Base-by-base conservation (phyloP, 2,797 vertebrate species). In the Clarias fuscus region DNA sequence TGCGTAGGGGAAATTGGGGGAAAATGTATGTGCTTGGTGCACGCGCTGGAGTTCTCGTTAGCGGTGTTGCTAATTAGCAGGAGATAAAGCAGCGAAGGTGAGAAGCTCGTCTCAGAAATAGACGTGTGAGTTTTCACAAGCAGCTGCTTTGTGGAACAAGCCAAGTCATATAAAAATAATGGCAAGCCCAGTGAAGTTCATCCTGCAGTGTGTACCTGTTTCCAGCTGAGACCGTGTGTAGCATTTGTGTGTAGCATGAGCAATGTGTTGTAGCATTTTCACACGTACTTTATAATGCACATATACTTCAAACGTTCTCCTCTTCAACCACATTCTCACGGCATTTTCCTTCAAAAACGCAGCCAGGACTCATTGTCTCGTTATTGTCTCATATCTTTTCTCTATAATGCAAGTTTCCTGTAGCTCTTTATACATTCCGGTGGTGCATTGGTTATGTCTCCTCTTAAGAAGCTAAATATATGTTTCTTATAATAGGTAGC, bases 1-100 rank as follows among this genome's bases (percentile, higher is more conserved):
- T 79, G 85, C 89, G 86, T 90, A 90, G 70, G 82, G 61, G 77
- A 88, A 88, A 89, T 85, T 76, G 64, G 82, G 82, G 89, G 83
- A 91, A 90, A 90, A 93, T 89, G 92, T 91, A 92, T 91, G 91
- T 84, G 75, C 87, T 89, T 89, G 88, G 88, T 87, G 88, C 71
- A 75, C 82, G 91, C 91, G 91, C 90, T 85, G 91, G 91, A 93
- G 92, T 93, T 91, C 89, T 90, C 89, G 90, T 92, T 94, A 94
- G 93, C 93, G 90, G 92, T 88, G 83, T 92, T 93, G 92, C 91
- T 94, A 95, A 95, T 95, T 94, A 96, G 93, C 94, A 92, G 91
- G 88, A 92, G 92, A 92, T 93, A 87, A 90, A 91, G 91, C 90
- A 91, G 86, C 88, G 90, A 91, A 94, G 93, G 94, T 95, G 94